Base-by-base conservation (phyloP, 2,797 vertebrate species). In the Gymnothorax reevesii region DNA sequence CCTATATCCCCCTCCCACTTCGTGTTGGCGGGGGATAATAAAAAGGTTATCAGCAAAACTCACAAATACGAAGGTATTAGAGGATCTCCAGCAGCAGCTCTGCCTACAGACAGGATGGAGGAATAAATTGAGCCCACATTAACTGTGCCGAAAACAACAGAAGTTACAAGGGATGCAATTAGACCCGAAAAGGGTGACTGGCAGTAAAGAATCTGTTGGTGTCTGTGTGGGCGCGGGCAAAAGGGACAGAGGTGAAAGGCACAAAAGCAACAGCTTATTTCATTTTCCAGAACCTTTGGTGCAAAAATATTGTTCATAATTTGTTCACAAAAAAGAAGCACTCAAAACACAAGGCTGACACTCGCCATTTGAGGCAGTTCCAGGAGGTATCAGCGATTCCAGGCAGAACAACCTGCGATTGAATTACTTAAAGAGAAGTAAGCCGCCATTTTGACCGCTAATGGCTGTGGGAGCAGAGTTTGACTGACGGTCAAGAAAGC, bases 151-250 rank as follows among this genome's bases (percentile, higher is more conserved):
- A 83, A 87, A 2, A 49, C 55, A 57, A 91, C 90, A 92, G 92
- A 92, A 88, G 89, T 90, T 49, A 83, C 57, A 77, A 73, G 62
- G 64, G 86, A 84, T 15, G 87, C 90, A 89, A 92, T 90, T 89
- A 91, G 87, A 84, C 87, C 91, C 88, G 91, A 71, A 83, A 89
- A 88, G 87, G 33, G 91, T 89, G 92, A 93, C 93, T 90, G 93
- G 92, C 87, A 94, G 93, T 94, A 93, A 91, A 92, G 91, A 91
- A 89, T 92, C 93, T 95, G 95, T 96, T 95, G 94, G 93, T 93
- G 91, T 94, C 93, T 93, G 90, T 92, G 90, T 91, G 87, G 73
- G 82, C 80, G 87, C 64, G 64, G 59, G 60, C 33, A 57, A 49
- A 54, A 17, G 33, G 15, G 83, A 84, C 73, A 77, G 62, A 25